Evolutionary conservation across 2,888 invertebrate genomes (phyloP), one percentile per base, ranked within the genome.

Genomic region (Oscheius onirici): DNA sequence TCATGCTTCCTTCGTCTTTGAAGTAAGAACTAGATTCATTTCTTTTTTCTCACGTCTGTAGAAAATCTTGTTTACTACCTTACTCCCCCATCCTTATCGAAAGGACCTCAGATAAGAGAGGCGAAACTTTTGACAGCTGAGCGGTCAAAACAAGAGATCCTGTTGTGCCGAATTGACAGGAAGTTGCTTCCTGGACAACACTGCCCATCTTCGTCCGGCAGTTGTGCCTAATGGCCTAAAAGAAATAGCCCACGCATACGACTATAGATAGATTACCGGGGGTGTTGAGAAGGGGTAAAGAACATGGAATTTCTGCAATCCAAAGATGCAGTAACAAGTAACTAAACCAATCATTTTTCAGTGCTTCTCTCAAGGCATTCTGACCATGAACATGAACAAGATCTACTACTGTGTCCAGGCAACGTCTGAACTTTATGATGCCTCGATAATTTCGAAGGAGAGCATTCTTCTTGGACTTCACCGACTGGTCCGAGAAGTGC

Each of bases 351-450:
- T n/a, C n/a, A n/a, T n/a, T 46, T 43, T 60, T 60, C 28, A 63
- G 63, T 11, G 20, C 49, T 46, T 28, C 49, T 15, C 24, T 11
- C 24, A 28, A n/a, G 26, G 22, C 1, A 13, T 63, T 2, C 2
- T 8, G n/a, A 28, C 8, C 20, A 63, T 63, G 63, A 24, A 22
- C 28, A 24, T 63, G 46, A 17, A 24, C 15, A 24, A 49, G 10
- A 63, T 63, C 49, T 63, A 63, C 49, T 46, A 28, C n/a, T 11
- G n/a, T 26, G 63, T 63, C n/a, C 46, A 49, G 17, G 24, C 63
- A 15, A n/a, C 15, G 1, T n/a, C n/a, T 15, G 46, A 63, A 34
- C 49, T 63, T 15, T 63, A 49, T 20, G 63, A 63, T 17, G 26
- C 17, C 44, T 44, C 20, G 40, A 63, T 63, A 8, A 26, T 63